Evolutionary conservation across 2,113 vertebrate species (phyloP).

Genomic region (Glareola pratincola): DNA sequence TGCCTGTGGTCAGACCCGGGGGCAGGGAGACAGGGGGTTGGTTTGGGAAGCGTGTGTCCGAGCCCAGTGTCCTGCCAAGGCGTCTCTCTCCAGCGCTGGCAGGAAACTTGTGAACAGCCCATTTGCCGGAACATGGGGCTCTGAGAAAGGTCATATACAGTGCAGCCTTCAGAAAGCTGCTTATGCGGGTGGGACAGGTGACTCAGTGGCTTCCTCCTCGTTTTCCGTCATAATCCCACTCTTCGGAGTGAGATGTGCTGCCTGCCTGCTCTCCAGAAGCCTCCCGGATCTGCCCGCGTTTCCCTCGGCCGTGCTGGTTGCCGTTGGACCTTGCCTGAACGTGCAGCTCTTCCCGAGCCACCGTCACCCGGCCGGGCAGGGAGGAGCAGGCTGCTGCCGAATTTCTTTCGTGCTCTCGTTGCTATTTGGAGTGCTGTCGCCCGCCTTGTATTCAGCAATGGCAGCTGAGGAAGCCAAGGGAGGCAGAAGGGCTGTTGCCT

Average conservation of each 20-base stretch:
- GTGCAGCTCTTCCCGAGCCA: neutral
- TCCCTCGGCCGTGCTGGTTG: neutral
- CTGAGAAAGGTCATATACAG: neutral
- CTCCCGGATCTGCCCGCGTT: neutral
- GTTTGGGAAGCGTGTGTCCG: neutral
- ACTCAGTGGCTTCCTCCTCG: neutral
- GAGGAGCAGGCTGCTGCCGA: neutral
- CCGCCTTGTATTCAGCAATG: neutral
- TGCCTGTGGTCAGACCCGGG: rapidly evolving
- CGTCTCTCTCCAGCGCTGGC: neutral
- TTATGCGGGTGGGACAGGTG: neutral
- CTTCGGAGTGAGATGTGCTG: neutral
- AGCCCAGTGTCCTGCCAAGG: neutral
- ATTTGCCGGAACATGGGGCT: neutral
- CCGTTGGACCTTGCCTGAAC: neutral
- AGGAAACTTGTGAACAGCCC: rapidly evolving
- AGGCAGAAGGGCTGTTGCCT: neutral
- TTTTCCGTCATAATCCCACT: neutral
- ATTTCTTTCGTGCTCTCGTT: neutral
- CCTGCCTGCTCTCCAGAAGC: neutral
- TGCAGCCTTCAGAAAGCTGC: neutral
- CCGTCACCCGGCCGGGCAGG: rapidly evolving
- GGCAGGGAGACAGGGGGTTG: neutral
- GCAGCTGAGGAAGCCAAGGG: neutral
- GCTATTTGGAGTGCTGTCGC: neutral